A percentile compares a stretch with the other conserved stretches of the same genome.
These are phyloP conservation scores for Dryas iulia DNA, from an alignment of 1,140 invertebrate species.

Conservation along the genomic window DNA sequence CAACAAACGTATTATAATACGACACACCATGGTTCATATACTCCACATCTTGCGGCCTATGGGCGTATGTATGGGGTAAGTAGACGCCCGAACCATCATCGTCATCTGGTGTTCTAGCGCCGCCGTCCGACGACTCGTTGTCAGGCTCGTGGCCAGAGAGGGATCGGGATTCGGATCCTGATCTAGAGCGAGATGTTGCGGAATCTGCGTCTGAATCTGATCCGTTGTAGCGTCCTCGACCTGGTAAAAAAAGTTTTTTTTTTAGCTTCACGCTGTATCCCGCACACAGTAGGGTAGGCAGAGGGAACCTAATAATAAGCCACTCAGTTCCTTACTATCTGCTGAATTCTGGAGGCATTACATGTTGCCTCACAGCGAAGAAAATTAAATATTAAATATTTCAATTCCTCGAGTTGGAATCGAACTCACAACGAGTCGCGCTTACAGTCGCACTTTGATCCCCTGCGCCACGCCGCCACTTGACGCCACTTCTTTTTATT, in stretches of 20 bases:
- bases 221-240: conserved; percentile 54
- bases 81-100: conserved; percentile 78
- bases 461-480: too few species aligned
- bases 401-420: too few species aligned
- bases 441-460: too few species aligned
- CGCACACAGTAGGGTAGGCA: too few species aligned
- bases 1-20: conserved; percentile 82
- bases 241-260: conserved; percentile 27
- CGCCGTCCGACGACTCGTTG: conserved; percentile 85
- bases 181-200: conserved; percentile 62
- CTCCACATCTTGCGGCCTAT: conserved; percentile 55
- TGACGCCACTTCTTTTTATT: too few species aligned
- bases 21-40: conserved; percentile 81
- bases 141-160: conserved; percentile 84
- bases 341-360: too few species aligned
- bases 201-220: conserved; percentile 80
- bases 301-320: too few species aligned
- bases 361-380: too few species aligned
- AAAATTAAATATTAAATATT: too few species aligned
- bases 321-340: too few species aligned
- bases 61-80: conserved; percentile 80
- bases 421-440: too few species aligned
- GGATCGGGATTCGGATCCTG: conserved; percentile 74
- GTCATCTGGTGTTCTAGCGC: conserved; percentile 83
- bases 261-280: too few species aligned